Evolutionary conservation across 1,140 invertebrate genomes (phyloP).

Genomic region (Diabrotica virgifera): DNA sequence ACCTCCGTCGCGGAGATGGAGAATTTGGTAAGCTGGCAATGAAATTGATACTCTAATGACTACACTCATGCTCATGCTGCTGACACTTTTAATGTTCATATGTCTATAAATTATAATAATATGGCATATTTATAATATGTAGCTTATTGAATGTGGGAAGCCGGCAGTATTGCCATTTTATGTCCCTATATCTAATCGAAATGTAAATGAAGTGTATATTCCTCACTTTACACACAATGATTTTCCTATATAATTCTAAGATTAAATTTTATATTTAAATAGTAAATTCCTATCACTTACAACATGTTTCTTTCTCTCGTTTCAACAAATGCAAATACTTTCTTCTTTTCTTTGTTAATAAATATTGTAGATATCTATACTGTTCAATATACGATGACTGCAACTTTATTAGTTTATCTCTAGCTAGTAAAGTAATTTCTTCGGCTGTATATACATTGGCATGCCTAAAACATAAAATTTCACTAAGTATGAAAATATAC

Average conservation of each 20-base stretch:
- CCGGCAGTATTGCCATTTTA: too few relatives aligned
- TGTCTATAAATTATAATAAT: too few relatives aligned
- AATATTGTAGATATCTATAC: constrained; percentile 69
- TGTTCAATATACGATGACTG: constrained; percentile 83
- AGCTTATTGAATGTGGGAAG: too few relatives aligned
- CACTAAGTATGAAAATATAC: too few relatives aligned
- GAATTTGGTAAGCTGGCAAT: too few relatives aligned
- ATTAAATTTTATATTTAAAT: not conserved
- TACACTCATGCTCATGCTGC: too few relatives aligned
- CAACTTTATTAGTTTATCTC: constrained; percentile 72
- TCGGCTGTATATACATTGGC: constrained; percentile 85
- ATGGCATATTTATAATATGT: too few relatives aligned
- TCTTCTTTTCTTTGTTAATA: constrained; percentile 68
- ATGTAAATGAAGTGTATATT: too few relatives aligned
- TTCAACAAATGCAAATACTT: constrained; percentile 72
- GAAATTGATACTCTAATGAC: too few relatives aligned
- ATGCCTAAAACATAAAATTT: constrained; percentile 58
- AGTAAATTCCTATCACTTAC: constrained; percentile 54
- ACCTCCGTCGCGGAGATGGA: too few relatives aligned
- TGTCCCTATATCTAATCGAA: too few relatives aligned
- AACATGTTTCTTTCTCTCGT: constrained; percentile 75
- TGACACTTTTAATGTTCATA: too few relatives aligned
- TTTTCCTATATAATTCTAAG: not conserved
- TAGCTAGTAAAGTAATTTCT: constrained; percentile 75
- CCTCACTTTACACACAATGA: not conserved